Percentiles rank a stretch among this genome's conserved stretches.
These are phyloP conservation scores for Odontophorus gujanensis DNA, from an alignment of 2,113 vertebrate genomes.

Conservation along the genomic window DNA sequence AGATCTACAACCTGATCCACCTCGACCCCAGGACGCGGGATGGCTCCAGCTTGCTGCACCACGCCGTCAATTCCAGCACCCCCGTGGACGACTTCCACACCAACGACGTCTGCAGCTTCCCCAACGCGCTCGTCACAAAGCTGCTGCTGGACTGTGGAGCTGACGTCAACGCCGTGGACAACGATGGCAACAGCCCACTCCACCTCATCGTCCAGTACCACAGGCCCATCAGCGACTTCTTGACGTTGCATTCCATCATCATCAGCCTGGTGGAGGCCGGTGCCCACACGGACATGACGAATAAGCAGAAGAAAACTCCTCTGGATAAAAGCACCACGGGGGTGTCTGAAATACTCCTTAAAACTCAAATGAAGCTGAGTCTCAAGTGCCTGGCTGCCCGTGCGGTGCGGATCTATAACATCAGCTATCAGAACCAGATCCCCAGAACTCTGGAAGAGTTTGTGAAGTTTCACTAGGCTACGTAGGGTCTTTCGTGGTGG, in stretches of 20 bases:
- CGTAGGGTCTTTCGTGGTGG: constrained; percentile 55
- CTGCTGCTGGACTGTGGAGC: constrained; percentile 94
- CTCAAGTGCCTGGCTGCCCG: constrained; percentile 98
- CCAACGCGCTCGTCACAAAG: constrained; percentile 92
- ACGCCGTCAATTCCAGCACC: constrained; percentile 92
- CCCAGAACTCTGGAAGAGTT: constrained; percentile 96
- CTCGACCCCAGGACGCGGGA: constrained; percentile 91
- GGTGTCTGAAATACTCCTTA: constrained; percentile 96
- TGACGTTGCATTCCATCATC: constrained; percentile 97
- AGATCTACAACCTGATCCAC: constrained; percentile 93
- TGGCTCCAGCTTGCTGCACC: constrained; percentile 89
- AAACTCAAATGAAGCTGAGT: constrained; percentile 99
- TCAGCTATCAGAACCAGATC: constrained; percentile 96
- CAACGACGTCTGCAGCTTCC: constrained; percentile 97
- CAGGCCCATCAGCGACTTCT: constrained; percentile 98
- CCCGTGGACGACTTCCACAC: constrained; percentile 98
- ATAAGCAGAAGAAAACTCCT: constrained; percentile 97
- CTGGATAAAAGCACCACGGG: constrained; percentile 97
- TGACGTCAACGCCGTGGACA: constrained; percentile 90
- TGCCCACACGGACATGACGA: constrained; percentile 96
- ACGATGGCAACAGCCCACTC: constrained; percentile 92
- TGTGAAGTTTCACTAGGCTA: constrained; percentile 92
- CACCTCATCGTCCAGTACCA: constrained; percentile 98
- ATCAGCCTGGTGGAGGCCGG: constrained; percentile 96
- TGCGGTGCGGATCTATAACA: constrained; percentile 91